Conservation (phyloP, 2,797 vertebrate genomes). For the Babyrousa celebensis region DNA sequence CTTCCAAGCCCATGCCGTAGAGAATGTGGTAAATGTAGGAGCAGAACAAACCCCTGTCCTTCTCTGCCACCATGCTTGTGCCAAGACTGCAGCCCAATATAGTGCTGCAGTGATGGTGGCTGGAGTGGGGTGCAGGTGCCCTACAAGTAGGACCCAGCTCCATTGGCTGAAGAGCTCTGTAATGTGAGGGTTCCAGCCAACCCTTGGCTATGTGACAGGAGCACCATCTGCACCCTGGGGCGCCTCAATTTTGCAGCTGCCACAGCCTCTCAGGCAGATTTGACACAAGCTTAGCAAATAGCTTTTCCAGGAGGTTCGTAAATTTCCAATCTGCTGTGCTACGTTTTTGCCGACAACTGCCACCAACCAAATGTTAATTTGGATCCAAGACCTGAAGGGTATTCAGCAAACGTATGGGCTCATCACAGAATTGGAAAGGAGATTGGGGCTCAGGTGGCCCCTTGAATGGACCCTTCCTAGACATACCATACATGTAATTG, state of each 20-base stretch:
- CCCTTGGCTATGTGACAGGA: slow-evolving; percentile 50
- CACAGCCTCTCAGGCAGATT: slow-evolving; percentile 69
- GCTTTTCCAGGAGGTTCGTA: slow-evolving; percentile 80
- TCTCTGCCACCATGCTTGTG: background rate
- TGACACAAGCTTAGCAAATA: slow-evolving; percentile 80
- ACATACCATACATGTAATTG: background rate
- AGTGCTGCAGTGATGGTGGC: background rate
- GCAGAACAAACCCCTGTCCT: background rate
- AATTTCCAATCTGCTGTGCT: slow-evolving; percentile 82
- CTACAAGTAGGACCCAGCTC: background rate
- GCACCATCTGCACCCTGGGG: slow-evolving; percentile 74
- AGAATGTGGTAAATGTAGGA: fast-evolving
- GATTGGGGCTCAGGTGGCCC: slow-evolving; percentile 62
- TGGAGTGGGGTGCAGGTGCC: background rate
- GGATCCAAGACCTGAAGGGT: slow-evolving; percentile 63
- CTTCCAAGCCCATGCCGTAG: background rate
- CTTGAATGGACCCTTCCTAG: background rate
- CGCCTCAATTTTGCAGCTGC: slow-evolving; percentile 68
- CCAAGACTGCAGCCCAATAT: background rate
- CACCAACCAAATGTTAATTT: slow-evolving; percentile 72
- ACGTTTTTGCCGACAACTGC: slow-evolving; percentile 32
- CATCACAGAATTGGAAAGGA: slow-evolving; percentile 30
- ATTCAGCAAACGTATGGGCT: slow-evolving; percentile 40
- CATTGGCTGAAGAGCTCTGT: background rate
- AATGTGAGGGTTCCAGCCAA: slow-evolving; percentile 17